Evolutionary conservation across 2,113 vertebrate genomes (phyloP), one percentile per base, ranked within the genome.

Genomic region (Tachysurus fulvidraco): DNA sequence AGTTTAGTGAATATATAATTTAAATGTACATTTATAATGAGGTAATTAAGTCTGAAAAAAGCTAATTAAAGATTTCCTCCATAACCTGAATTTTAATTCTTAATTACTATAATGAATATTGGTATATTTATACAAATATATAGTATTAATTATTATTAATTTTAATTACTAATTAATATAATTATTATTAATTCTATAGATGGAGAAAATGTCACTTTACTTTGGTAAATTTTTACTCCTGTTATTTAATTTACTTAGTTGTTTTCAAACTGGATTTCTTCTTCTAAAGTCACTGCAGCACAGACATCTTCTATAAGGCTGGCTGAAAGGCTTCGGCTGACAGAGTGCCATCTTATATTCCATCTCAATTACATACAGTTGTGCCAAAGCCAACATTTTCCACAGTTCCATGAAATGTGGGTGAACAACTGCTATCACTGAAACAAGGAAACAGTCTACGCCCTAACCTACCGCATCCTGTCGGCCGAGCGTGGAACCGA

Each of bases 351-450:
- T 73, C 11, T 82, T 83, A 50, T 30, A 7, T 79, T 79, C 57
- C 74, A 79, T 52, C 55, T 46, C 67, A 82, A 82, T 83, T 87
- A 76, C 60, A 87, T 52, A 81, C 64, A 80, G 52, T 73, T 46
- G 36, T 71, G 79, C 76, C 65, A 81, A 74, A 30, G 79, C 52
- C 77, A 86, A 71, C 25, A 46, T 30, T 81, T 81, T 81, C 30
- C 85, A 81, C 52, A 67, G 41, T n/a, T 80, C 30, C 30, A 60
- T 55, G 30, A 57, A 65, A 81, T 54, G 57, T 62, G 67, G 55
- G 69, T 82, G 65, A 83, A 83, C 65, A 74, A 76, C 50, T 87
- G 30, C 41, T 81, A 81, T 81, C 78, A 76, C 19, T 77, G 71
- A 54, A 76, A 83, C 55, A 52, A 76, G 67, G 50, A 67, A 50